Evolutionary conservation across 2,113 vertebrate genomes (phyloP).

Genomic region (Capra hircus): DNA sequence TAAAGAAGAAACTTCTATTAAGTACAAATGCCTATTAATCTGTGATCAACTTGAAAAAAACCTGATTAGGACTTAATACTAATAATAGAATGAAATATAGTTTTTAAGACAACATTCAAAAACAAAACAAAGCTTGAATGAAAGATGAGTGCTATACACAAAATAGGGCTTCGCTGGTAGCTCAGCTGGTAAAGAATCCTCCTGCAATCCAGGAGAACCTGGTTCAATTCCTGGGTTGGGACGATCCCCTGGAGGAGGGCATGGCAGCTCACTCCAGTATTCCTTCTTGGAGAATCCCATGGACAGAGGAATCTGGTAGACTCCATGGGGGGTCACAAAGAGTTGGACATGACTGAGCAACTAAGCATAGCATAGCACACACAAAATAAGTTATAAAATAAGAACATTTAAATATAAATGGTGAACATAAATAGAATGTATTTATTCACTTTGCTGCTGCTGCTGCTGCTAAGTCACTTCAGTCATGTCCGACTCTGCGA

Average conservation of each 20-base stretch:
- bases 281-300: background rate
- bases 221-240: background rate
- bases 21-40: background rate
- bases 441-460: background rate
- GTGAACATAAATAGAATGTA: background rate
- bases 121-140: background rate
- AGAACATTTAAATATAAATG: background rate
- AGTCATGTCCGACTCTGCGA: fast-evolving
- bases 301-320: background rate
- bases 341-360: background rate
- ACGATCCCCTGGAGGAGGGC: background rate
- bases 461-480: no score
- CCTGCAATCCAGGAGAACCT: background rate
- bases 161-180: background rate
- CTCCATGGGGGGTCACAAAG: background rate
- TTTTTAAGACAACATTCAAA: background rate
- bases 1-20: background rate
- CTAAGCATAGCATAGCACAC: background rate
- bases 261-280: background rate
- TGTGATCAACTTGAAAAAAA: constrained; percentile 18
- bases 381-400: background rate
- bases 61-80: background rate
- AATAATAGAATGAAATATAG: background rate
- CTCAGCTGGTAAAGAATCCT: background rate
- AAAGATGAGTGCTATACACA: background rate